A percentile compares a stretch with the other conserved stretches of the same genome.
Evolutionary conservation across 1,140 invertebrate genomes (phyloP).

Genomic region (Drosophila takahashii): DNA sequence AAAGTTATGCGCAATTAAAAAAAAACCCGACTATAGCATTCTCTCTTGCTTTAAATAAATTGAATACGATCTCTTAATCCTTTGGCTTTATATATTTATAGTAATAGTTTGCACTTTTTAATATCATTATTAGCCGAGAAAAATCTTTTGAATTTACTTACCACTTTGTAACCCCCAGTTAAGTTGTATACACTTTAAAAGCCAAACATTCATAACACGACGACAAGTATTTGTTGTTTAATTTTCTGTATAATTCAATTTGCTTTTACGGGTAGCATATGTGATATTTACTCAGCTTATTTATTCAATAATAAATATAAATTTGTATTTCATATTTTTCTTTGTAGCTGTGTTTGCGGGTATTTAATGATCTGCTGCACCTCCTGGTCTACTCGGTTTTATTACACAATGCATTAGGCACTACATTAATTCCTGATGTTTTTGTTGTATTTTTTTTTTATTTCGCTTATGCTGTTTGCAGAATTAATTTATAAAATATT

Average conservation of each 20-base stretch:
- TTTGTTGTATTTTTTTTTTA: conserved; percentile 23
- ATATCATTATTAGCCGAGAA: neutral
- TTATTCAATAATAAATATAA: conserved; percentile 43
- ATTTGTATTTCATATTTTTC: conserved; percentile 11
- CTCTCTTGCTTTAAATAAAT: too few species aligned
- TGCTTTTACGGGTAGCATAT: conserved; percentile 9
- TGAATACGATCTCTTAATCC: too few species aligned
- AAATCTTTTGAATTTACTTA: conserved; percentile 9
- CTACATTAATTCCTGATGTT: conserved; percentile 72
- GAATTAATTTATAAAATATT: conserved; percentile 63
- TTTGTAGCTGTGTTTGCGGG: conserved; percentile 6
- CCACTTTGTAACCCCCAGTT: conserved; percentile 11
- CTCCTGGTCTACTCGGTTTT: conserved; percentile 37
- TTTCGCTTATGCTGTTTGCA: conserved; percentile 41
- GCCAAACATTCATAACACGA: conserved; percentile 1
- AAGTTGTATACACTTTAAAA: conserved; percentile 13
- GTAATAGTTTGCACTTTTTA: neutral
- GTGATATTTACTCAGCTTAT: conserved; percentile 27
- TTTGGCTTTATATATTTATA: too few species aligned
- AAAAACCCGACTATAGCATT: too few species aligned
- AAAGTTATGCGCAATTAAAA: too few species aligned
- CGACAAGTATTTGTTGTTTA: conserved; percentile 8
- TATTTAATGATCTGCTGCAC: conserved; percentile 20
- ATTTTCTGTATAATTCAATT: conserved; percentile 13
- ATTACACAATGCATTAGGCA: conserved; percentile 71